phyloP scores from a whole-genome alignment of 2,888 invertebrate species.

The Vanessa cardui region DNA sequence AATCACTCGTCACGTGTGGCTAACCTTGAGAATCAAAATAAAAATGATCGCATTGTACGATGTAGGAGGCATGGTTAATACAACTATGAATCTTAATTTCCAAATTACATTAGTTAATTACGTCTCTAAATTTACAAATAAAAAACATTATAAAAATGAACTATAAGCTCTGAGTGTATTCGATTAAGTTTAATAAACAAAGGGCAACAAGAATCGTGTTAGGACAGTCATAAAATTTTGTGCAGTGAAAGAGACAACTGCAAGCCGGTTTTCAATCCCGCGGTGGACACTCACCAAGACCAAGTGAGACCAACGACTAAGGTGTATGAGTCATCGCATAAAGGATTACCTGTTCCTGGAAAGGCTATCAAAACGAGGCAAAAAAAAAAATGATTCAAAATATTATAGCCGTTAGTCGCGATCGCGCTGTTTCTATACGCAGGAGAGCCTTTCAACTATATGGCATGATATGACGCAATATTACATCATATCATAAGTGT shows the following conservation, averaged over 20 bases:
- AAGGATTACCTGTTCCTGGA: slow-evolving; percentile 43
- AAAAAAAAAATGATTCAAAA: slow-evolving; percentile 28
- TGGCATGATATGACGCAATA: slow-evolving; percentile 30
- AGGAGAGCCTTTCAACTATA: slow-evolving; percentile 6
- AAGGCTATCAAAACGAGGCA: slow-evolving; percentile 41
- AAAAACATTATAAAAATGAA: background rate
- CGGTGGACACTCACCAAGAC: slow-evolving; percentile 29
- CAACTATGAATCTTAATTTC: background rate
- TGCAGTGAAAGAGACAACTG: slow-evolving; percentile 33
- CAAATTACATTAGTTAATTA: background rate
- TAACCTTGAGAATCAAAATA: slow-evolving; percentile 31
- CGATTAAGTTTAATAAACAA: background rate
- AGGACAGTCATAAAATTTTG: background rate
- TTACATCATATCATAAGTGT: slow-evolving; percentile 24
- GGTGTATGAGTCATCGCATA: slow-evolving; percentile 41
- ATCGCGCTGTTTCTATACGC: slow-evolving; percentile 10
- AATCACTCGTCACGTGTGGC: slow-evolving; percentile 16
- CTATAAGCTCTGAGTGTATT: background rate
- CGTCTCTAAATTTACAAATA: too few relatives aligned
- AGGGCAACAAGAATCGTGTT: slow-evolving; percentile 3
- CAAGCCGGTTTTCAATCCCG: slow-evolving; percentile 36
- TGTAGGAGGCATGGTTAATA: slow-evolving; percentile 24
- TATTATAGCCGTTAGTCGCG: slow-evolving; percentile 12
- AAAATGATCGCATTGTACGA: slow-evolving; percentile 14
- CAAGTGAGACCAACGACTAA: slow-evolving; percentile 16